These are phyloP conservation scores for Chionomys nivalis DNA, from an alignment of 2,113 vertebrate genomes.

Conservation along the genomic window DNA sequence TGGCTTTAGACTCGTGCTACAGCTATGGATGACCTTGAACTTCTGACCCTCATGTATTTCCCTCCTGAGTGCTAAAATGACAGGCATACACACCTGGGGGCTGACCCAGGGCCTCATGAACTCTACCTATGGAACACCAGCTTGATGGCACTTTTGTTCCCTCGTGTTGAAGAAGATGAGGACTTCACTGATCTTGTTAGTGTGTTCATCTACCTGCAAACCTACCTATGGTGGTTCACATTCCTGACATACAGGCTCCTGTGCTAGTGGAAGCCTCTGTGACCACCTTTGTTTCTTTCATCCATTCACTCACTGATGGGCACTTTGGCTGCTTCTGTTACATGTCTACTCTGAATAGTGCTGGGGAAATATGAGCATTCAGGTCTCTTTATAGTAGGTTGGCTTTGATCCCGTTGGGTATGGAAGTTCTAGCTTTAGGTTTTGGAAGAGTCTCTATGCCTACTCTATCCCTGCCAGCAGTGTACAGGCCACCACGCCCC, in stretches of 20 bases:
- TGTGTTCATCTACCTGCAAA: background rate
- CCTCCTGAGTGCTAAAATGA: background rate
- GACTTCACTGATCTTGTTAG: too few relatives aligned
- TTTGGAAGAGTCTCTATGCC: background rate
- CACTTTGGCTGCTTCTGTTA: background rate
- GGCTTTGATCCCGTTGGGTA: background rate
- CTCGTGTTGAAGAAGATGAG: background rate
- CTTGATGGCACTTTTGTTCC: too few relatives aligned
- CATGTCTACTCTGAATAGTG: background rate
- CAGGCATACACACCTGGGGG: too few relatives aligned
- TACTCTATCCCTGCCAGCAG: background rate
- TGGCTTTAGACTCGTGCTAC: background rate
- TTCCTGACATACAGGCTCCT: fast-evolving
- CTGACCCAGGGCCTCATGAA: background rate
- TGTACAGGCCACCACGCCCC: background rate
- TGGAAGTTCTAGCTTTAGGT: background rate
- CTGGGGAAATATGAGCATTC: too few relatives aligned
- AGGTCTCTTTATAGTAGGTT: background rate
- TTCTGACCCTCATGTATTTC: background rate
- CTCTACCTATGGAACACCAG: background rate
- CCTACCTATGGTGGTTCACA: fast-evolving
- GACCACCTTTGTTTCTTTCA: too few relatives aligned
- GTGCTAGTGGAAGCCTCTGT: fast-evolving
- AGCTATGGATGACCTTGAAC: too few relatives aligned
- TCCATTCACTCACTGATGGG: background rate